Evolutionary conservation across 1,140 invertebrate species (phyloP).

Genomic region (Neuroterus valhalla): DNA sequence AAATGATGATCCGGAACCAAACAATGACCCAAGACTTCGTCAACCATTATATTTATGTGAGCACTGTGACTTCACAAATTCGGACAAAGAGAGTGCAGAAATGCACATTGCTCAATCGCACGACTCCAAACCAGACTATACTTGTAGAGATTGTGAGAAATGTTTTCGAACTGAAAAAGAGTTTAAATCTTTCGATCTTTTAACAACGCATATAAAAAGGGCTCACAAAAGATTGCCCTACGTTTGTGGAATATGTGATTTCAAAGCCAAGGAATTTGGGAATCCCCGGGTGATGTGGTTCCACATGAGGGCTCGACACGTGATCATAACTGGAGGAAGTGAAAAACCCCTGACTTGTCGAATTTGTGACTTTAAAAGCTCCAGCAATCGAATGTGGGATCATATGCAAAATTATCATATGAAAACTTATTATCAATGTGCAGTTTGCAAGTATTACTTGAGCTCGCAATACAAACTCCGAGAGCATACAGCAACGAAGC

Average conservation of each 20-base stretch:
- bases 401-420: background rate
- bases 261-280: background rate
- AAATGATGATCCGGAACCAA: background rate
- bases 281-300: background rate
- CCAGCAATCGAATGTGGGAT: slow-evolving; percentile 6
- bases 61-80: background rate
- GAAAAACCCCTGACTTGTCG: background rate
- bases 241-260: slow-evolving; percentile 5
- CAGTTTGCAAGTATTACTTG: background rate
- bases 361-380: background rate
- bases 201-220: background rate
- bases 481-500: background rate
- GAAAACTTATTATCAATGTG: background rate
- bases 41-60: background rate
- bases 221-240: background rate
- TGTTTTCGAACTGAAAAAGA: background rate
- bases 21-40: too few species aligned
- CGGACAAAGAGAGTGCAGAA: background rate
- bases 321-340: background rate
- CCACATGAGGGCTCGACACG: slow-evolving; percentile 10
- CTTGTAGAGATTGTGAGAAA: background rate
- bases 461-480: background rate
- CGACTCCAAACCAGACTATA: background rate
- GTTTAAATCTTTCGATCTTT: background rate
- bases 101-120: background rate